Percentiles rank a stretch among this genome's conserved stretches.
phyloP scores from a whole-genome alignment of 1,140 invertebrate genomes.

The Artemia franciscana region DNA sequence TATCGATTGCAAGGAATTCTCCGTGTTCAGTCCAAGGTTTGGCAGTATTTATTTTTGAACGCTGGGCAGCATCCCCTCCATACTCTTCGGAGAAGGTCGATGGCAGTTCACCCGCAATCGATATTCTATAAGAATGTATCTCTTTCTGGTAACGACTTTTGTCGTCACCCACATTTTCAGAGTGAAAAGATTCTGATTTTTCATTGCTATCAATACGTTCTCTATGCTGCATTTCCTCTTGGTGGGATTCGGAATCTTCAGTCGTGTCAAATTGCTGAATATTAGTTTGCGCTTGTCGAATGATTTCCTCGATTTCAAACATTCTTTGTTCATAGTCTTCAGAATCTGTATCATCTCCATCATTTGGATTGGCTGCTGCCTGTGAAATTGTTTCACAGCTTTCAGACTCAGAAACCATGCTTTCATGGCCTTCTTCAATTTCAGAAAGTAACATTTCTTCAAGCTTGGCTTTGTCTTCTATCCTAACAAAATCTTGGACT shows the following conservation, averaged over 20 bases:
- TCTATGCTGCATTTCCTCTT: neutral
- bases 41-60: no score
- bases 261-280: constrained; percentile 31
- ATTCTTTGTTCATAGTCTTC: constrained; percentile 43
- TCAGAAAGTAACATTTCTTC: constrained; percentile 48
- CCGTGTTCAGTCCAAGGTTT: neutral
- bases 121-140: neutral
- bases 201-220: constrained; percentile 30
- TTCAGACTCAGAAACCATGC: constrained; percentile 34
- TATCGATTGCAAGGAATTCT: neutral
- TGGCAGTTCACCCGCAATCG: neutral
- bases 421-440: constrained; percentile 39
- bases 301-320: constrained; percentile 47
- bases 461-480: constrained; percentile 55
- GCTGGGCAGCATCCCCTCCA: neutral
- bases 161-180: neutral
- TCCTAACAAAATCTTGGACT: constrained; percentile 51
- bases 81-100: neutral
- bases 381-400: constrained; percentile 38
- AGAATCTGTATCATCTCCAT: constrained; percentile 23
- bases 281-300: constrained; percentile 39
- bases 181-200: constrained; percentile 34
- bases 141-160: neutral
- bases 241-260: neutral
- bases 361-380: constrained; percentile 22